Conservation (phyloP, 23 tunicate species). For the Halocynthia roretzi region DNA sequence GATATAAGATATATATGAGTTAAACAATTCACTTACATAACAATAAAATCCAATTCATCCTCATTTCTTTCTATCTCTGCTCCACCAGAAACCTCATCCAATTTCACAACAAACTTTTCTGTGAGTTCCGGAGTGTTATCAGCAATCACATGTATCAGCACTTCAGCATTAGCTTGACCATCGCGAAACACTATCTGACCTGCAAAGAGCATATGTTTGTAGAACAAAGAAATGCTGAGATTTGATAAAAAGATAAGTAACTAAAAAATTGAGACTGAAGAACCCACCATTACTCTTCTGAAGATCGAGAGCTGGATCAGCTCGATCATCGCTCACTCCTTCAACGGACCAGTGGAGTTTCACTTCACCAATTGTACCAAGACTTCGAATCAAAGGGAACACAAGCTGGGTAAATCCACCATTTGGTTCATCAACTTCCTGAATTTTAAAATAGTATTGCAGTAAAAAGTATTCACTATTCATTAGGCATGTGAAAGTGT, state of each 20-base stretch:
- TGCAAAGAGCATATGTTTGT: not conserved
- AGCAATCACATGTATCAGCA: constrained; percentile 36
- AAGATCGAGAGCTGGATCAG: constrained; percentile 9
- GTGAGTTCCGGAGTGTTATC: constrained; percentile 60
- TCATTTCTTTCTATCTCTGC: constrained; percentile 42
- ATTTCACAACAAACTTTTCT: constrained; percentile 34
- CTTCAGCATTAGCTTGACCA: constrained; percentile 43
- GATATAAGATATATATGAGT: not conserved
- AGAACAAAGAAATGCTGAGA: not conserved
- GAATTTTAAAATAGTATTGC: not conserved
- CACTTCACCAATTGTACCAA: constrained; percentile 44
- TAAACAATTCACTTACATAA: constrained; percentile 8
- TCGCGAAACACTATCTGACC: constrained; percentile 46
- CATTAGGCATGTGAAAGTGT: not conserved
- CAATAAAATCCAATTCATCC: constrained; percentile 7
- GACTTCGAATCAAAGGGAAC: constrained; percentile 43
- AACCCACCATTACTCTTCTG: not conserved
- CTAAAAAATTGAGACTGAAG: not conserved
- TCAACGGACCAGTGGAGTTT: constrained; percentile 43
- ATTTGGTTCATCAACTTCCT: constrained; percentile 37
- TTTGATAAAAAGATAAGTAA: not conserved
- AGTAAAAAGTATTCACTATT: not conserved
- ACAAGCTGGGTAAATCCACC: constrained; percentile 42
- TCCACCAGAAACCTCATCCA: constrained; percentile 52
- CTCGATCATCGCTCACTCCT: constrained; percentile 1